Evolutionary conservation across 2,113 vertebrate genomes (phyloP).

Genomic region (Genyomyrus donnyi): DNA sequence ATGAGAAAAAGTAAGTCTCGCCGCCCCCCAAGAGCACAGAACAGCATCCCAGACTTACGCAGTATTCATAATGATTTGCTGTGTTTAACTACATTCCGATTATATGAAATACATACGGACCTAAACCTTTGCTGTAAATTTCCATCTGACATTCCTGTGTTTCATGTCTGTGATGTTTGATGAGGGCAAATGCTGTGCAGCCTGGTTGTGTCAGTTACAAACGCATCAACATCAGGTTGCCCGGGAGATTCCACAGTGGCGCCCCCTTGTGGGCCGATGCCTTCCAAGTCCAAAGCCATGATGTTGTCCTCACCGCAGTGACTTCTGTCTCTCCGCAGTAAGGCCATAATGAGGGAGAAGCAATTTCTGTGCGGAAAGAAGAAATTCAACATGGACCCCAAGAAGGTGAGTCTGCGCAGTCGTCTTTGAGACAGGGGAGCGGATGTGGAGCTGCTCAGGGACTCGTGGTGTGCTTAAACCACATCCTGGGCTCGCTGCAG

Average conservation of each 20-base stretch:
- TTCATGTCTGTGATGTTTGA: neutral
- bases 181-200: neutral
- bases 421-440: neutral
- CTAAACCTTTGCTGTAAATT: neutral
- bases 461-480: conserved; percentile 31
- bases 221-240: neutral
- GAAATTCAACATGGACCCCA: conserved; percentile 88
- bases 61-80: neutral
- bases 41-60: neutral
- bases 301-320: neutral
- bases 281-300: neutral
- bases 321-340: conserved; percentile 48
- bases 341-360: conserved; percentile 61
- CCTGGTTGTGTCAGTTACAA: neutral
- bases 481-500: conserved; percentile 52
- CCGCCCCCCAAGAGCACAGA: neutral
- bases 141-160: neutral
- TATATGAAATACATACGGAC: neutral
- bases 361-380: conserved; percentile 70
- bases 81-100: neutral
- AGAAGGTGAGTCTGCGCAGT: conserved; percentile 57
- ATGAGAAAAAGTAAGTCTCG: conserved; percentile 64
- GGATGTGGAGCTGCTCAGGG: neutral
- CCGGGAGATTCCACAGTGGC: neutral
- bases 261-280: neutral